Base-by-base conservation (phyloP, 2,888 invertebrate genomes). In the Idaea straminata region DNA sequence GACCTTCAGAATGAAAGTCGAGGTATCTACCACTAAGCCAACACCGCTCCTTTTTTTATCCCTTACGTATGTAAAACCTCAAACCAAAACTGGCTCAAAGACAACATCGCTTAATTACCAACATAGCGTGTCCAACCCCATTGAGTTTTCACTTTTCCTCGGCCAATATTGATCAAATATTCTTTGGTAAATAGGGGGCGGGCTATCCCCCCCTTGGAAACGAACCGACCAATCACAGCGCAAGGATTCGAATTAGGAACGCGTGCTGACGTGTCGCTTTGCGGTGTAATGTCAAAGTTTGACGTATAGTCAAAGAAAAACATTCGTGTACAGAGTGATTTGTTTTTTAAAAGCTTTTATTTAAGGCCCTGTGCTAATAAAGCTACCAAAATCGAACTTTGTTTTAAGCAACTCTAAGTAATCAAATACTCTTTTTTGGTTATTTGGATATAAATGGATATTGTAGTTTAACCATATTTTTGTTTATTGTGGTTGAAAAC, bases 251-350 rank as follows among this genome's bases (percentile, higher is more conserved):
- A 87, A 90, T 85, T 84, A 77, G 73, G 84, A 84, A 86, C 82
- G 88, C 86, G 86, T 90, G 88, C 81, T 79, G 83, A 83, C 85
- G 85, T 83, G 86, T 83, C 82, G 81, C 80, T 80, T 80, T 76
- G 81, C 76, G 80, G 71, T 71, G 80, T 78, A 81, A 83, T 79
- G 84, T 84, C 84, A 86, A 85, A 84, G 74, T 80, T 84, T 87
- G 83, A 89, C 85, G 82, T 86, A 89, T 85, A 72, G 80, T 79
- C 79, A 76, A 80, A 81, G 74, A 72, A 83, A 85, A 83, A 85
- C 79, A 83, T 73, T 72, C 72, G n/a, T 68, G 66, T 86, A 89
- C 76, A 85, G 84, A 72, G 0, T 83, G 88, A 15, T 72, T n/a
- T 13, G 34, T 10, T 59, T 58, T 65, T n/a, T n/a, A n/a, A n/a